phyloP scores from a whole-genome alignment of 2,888 invertebrate genomes.

The Microctonus aethiopoides region DNA sequence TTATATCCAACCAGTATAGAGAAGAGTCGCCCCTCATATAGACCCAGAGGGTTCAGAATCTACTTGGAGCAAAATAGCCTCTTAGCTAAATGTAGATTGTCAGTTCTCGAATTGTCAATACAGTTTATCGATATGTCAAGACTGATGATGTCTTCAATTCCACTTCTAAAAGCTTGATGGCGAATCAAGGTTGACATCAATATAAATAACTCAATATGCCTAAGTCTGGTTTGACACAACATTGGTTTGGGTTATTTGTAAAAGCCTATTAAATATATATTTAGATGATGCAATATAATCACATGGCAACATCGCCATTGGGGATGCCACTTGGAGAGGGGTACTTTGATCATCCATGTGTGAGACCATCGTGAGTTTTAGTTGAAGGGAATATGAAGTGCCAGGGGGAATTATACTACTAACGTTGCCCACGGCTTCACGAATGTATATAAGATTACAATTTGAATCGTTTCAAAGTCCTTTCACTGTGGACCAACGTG shows the following conservation, averaged over 20 bases:
- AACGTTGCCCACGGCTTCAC: not conserved
- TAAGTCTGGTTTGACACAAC: not conserved
- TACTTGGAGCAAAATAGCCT: not conserved
- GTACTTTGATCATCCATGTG: slow-evolving; percentile 20
- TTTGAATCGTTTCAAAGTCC: slow-evolving; percentile 53
- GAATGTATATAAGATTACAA: slow-evolving; percentile 16
- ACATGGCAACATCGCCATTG: not conserved
- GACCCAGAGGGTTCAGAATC: slow-evolving; percentile 3
- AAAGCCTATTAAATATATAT: not conserved
- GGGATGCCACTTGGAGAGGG: not conserved
- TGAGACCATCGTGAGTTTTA: slow-evolving; percentile 8
- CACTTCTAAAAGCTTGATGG: not conserved
- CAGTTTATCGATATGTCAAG: not conserved
- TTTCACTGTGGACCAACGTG: slow-evolving; percentile 18
- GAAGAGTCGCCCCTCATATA: slow-evolving; percentile 13
- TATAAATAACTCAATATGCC: not conserved
- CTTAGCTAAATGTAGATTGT: slow-evolving; percentile 8
- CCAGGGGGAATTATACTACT: slow-evolving; percentile 8
- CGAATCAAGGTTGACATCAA: not conserved
- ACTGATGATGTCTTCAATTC: not conserved
- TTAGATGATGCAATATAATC: not conserved
- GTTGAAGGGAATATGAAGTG: not conserved
- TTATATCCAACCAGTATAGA: not conserved
- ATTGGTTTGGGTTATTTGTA: not conserved
- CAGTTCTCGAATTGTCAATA: slow-evolving; percentile 13